phyloP scores from a whole-genome alignment of 2,888 invertebrate species.

The Darwinula stevensoni region DNA sequence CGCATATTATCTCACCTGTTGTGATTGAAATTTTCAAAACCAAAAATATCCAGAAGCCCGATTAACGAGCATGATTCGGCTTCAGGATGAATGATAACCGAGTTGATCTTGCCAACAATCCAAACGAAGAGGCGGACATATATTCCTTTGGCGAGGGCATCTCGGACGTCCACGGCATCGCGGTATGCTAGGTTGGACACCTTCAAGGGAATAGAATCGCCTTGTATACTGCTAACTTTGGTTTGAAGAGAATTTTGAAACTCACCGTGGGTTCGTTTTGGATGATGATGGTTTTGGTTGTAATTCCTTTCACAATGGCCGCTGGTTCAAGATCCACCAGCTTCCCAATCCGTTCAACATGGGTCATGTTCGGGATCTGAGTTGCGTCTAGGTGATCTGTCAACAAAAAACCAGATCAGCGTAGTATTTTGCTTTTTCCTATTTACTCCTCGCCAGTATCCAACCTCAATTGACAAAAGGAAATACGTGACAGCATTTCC shows the following conservation, averaged over 20 bases:
- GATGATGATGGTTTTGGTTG: slow-evolving; percentile 75
- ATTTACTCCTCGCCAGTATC: too few species aligned
- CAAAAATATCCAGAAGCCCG: slow-evolving; percentile 94
- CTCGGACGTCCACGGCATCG: slow-evolving; percentile 83
- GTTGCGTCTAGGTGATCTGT: slow-evolving; percentile 84
- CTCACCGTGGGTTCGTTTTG: slow-evolving; percentile 74
- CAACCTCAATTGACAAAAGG: too few species aligned
- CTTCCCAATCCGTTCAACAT: slow-evolving; percentile 56
- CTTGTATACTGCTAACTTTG: too few species aligned
- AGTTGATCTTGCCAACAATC: slow-evolving; percentile 88
- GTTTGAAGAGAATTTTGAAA: too few species aligned
- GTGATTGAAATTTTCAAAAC: slow-evolving; percentile 92
- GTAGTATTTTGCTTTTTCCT: too few species aligned
- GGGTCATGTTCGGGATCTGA: slow-evolving; percentile 72
- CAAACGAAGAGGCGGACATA: slow-evolving; percentile 86
- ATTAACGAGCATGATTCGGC: slow-evolving; percentile 51
- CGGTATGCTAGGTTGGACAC: slow-evolving; percentile 58
- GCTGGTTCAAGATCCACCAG: slow-evolving; percentile 56
- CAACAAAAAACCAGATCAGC: too few species aligned
- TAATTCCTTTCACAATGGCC: slow-evolving; percentile 66
- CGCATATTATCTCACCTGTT: slow-evolving; percentile 27
- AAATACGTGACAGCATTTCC: too few species aligned
- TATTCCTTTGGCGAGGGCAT: slow-evolving; percentile 95
- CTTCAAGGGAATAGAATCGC: slow-evolving; percentile 11
- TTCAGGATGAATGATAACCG: slow-evolving; percentile 70